Base-by-base conservation (phyloP, 1,140 invertebrate genomes). In the Latrodectus geometricus region DNA sequence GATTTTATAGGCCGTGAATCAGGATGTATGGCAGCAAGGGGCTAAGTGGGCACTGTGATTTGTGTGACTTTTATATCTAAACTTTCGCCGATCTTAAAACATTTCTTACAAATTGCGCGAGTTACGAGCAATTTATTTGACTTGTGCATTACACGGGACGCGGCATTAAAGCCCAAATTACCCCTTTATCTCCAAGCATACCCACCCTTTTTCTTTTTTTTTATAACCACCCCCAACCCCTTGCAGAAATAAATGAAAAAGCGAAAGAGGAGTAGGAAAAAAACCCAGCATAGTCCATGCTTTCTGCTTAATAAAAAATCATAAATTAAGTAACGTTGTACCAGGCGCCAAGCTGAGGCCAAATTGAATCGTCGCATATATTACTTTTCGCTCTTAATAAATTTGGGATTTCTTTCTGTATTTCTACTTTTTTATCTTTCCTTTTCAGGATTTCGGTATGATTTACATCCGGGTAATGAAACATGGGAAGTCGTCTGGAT, bases 11-110 rank as follows among this genome's bases (percentile, higher is more conserved):
- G 76, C 77, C 68, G 76, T 87, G 85, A 87, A 87, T 87, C 85
- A 87, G 85, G 77, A 87, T 87, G 85, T 80, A 87, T 80, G 85
- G 85, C 85, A 80, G 85, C 85, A 15, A 65, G 61, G 77, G 85
- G 85, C 85, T 87, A 87, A 87, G 85, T 87, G 85, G 85, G 85
- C 85, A 79, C 54, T 68, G 76, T 87, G 85, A 87, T 87, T 87
- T 87, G 85, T 87, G 85, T 87, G 85, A 87, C 85, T 87, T 87
- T 87, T 87, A 87, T 87, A 87, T 80, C 77, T 80, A 79, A 87
- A 87, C 85, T 87, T 87, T 87, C 85, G 85, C 85, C 85, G 85
- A 87, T 87, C 85, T 87, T 87, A 87, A 87, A 87, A 87, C 85
- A 87, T 87, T 87, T 87, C 85, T 87, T 87, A 87, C 85, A 87